These are phyloP conservation scores for Nothobranchius furzeri DNA, from an alignment of 2,113 vertebrate genomes.

Conservation along the genomic window DNA sequence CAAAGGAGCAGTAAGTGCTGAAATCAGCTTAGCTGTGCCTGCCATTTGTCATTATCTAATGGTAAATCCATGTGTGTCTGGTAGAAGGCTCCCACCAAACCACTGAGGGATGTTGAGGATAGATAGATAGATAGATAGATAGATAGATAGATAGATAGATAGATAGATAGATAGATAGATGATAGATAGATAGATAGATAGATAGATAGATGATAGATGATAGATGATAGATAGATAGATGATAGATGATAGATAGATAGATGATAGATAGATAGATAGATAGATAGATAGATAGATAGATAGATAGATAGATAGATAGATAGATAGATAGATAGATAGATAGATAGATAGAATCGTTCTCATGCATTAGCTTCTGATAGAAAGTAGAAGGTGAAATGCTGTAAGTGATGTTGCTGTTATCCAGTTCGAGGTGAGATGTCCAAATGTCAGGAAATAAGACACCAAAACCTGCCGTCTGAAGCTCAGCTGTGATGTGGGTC, in stretches of 20 bases:
- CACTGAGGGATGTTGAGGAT: slow-evolving; percentile 44
- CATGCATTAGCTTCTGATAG: no score
- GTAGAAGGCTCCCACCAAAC: slow-evolving; percentile 35
- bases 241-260: no score
- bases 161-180: slow-evolving; percentile 19
- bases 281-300: no score
- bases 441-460: no score
- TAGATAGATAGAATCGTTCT: slow-evolving; percentile 1
- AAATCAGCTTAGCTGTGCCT: slow-evolving; percentile 69
- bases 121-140: slow-evolving; percentile 27
- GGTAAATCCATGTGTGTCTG: slow-evolving; percentile 73
- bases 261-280: no score
- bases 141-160: slow-evolving; percentile 24
- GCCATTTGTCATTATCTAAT: slow-evolving; percentile 78
- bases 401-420: no score
- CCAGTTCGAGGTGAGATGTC: no score
- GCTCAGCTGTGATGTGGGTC: no score
- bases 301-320: no score
- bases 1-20: slow-evolving; percentile 70
- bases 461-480: no score
- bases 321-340: slow-evolving; percentile 12
- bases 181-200: slow-evolving; percentile 19
- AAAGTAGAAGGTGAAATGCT: no score
- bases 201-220: background rate
- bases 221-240: no score